Base-by-base conservation (phyloP, 1,140 invertebrate species). In the Cydia strobilella region DNA sequence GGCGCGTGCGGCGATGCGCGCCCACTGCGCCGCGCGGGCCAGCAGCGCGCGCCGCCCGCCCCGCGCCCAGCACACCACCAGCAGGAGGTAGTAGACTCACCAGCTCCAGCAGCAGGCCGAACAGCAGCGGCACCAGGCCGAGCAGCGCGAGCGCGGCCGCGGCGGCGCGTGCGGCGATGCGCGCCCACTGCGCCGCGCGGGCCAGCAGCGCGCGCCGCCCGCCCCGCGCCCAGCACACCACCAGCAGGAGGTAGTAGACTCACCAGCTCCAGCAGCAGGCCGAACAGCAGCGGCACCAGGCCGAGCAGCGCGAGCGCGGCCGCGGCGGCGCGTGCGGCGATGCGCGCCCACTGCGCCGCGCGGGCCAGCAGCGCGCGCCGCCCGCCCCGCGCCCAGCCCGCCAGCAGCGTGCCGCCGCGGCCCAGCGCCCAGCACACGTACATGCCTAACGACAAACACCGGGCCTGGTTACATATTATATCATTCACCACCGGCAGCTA, bases 391-490 rank as follows among this genome's bases (percentile, higher is more conserved):
- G 98, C 93, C 96, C 98, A 98, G 62, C 96, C 96, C 12, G 96
- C 95, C 3, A 98, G 93, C 3, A 99, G 93, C 6, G 96, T 96
- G 31, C 96, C 93, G 4, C 96, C 96, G 4, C 98, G 94, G 0
- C 97, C 95, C 1, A 94, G 91, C 45, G 99, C 94, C 98, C 98
- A 99, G 88, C 98, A 99, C 2, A 98, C 94, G 91, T 99, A 99
- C 20, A 98, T 96, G 0, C 99, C 94, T 90, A 86, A 0, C 59
- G 7, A 25, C 31, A 10, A 42, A 77, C 15, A 9, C 6, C n/a
- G n/a, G n/a, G n/a, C n/a, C n/a, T n/a, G n/a, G n/a, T n/a, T n/a
- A n/a, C n/a, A n/a, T n/a, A n/a, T n/a, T n/a, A n/a, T n/a, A n/a
- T n/a, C n/a, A n/a, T n/a, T n/a, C n/a, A n/a, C n/a, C n/a, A n/a